These are phyloP conservation scores for Eristalis tenax DNA, from an alignment of 2,888 invertebrate species.

Conservation along the genomic window DNA sequence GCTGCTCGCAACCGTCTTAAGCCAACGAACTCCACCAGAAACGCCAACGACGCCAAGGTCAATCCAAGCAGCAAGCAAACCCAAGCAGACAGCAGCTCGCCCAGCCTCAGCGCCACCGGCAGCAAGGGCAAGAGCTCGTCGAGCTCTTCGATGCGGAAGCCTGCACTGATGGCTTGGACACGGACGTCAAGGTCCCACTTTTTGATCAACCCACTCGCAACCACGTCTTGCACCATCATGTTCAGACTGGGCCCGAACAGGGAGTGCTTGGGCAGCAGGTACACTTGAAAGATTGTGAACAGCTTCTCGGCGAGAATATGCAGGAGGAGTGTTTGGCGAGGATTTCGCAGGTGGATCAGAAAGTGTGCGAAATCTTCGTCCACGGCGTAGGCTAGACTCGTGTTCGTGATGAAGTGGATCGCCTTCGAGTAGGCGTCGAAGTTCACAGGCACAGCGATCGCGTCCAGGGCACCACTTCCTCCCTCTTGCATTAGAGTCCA, in stretches of 20 bases:
- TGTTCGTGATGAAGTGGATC: constrained; percentile 12
- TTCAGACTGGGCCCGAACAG: not conserved
- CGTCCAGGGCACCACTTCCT: not conserved
- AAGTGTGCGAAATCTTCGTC: constrained; percentile 17
- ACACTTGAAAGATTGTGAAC: not conserved
- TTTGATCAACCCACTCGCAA: not conserved
- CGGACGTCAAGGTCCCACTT: not conserved
- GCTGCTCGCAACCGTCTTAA: not conserved
- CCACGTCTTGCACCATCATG: not conserved
- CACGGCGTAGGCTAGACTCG: not conserved
- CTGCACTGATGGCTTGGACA: not conserved
- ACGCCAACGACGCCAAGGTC: not conserved
- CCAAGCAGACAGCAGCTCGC: constrained; percentile 33
- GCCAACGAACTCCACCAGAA: constrained; percentile 13
- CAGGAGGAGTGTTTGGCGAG: not conserved
- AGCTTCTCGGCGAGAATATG: not conserved
- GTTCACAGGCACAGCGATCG: not conserved
- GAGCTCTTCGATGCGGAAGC: not conserved
- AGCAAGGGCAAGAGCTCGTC: not conserved
- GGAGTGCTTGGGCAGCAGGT: not conserved
- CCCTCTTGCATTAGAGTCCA: not conserved
- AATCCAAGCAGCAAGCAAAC: constrained; percentile 18
- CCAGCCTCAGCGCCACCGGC: not conserved
- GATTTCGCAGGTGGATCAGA: not conserved
- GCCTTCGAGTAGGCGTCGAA: not conserved